phyloP scores from a whole-genome alignment of 1,140 invertebrate species.

The Thalassaphorura encarpata region DNA sequence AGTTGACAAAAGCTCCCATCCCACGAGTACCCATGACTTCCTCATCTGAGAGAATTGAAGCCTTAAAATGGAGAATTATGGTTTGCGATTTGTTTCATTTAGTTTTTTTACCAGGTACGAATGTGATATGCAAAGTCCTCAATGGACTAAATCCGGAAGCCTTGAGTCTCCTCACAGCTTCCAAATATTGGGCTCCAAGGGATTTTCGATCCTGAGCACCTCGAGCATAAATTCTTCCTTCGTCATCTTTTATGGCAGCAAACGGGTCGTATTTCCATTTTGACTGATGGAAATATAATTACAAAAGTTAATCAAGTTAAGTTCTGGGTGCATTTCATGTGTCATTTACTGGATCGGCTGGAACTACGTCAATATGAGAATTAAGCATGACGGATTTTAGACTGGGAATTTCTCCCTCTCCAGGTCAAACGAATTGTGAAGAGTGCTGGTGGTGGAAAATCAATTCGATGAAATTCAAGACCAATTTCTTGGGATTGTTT shows the following conservation, averaged over 20 bases:
- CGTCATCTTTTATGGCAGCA: slow-evolving; percentile 57
- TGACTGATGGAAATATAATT: slow-evolving; percentile 12
- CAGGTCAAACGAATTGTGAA: slow-evolving; percentile 73
- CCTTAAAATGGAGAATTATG: too few species aligned
- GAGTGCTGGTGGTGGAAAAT: slow-evolving; percentile 48
- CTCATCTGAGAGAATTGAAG: too few species aligned
- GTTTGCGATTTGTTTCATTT: background rate
- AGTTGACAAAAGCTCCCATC: slow-evolving; percentile 43
- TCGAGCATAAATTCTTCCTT: slow-evolving; percentile 71
- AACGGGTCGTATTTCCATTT: slow-evolving; percentile 75
- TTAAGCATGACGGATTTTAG: slow-evolving; percentile 69
- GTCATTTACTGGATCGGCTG: slow-evolving; percentile 48
- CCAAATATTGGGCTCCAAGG: slow-evolving; percentile 66
- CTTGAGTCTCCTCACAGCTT: slow-evolving; percentile 59
- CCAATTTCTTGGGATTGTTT: slow-evolving; percentile 54
- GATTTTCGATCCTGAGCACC: slow-evolving; percentile 71
- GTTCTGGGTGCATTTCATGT: slow-evolving; percentile 67
- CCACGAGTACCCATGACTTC: slow-evolving; percentile 43
- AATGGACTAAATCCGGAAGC: slow-evolving; percentile 45
- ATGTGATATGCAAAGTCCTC: slow-evolving; percentile 63
- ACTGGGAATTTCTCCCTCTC: slow-evolving; percentile 57
- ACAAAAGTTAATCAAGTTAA: too few species aligned
- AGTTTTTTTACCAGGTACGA: slow-evolving; percentile 49
- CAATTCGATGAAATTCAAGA: slow-evolving; percentile 44
- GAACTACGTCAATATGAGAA: slow-evolving; percentile 94